These are phyloP conservation scores for Aromia moschata DNA, from an alignment of 2,888 invertebrate species.

Conservation along the genomic window DNA sequence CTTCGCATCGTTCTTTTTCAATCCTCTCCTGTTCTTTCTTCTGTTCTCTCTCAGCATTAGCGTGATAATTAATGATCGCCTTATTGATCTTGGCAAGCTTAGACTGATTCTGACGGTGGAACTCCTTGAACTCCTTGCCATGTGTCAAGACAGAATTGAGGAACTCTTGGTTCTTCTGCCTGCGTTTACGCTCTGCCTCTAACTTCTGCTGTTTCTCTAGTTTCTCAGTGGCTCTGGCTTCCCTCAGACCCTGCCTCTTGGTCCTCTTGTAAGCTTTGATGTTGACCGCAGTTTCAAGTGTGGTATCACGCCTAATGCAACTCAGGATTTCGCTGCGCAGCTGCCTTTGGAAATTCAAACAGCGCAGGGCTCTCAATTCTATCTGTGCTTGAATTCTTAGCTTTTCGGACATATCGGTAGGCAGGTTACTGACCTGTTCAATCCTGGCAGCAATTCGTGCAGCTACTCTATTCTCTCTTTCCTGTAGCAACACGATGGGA, in stretches of 20 bases:
- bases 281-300: constrained; percentile 96
- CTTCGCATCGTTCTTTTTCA: constrained; percentile 98
- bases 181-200: constrained; percentile 94
- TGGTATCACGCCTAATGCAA: constrained; percentile 93
- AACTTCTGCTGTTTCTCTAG: constrained; percentile 98
- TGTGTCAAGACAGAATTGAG: constrained; percentile 94
- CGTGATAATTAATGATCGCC: constrained; percentile 96
- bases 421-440: constrained; percentile 84
- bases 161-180: constrained; percentile 99
- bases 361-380: constrained; percentile 90
- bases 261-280: constrained; percentile 93
- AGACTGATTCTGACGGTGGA: constrained; percentile 88
- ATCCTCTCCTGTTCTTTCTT: constrained; percentile 99
- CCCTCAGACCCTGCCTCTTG: constrained; percentile 88
- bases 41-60: constrained; percentile 97
- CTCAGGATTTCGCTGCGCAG: constrained; percentile 85
- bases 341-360: constrained; percentile 96
- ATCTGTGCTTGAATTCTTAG: constrained; percentile 93
- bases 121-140: constrained; percentile 98
- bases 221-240: constrained; percentile 98
- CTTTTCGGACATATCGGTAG: constrained; percentile 91
- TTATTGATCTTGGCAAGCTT: constrained; percentile 93
- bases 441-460: constrained; percentile 91
- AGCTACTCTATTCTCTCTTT: constrained; percentile 94
- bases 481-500: constrained; percentile 90